These are phyloP conservation scores for Chondrosia reniformis DNA, from an alignment of 37 sponge, comb jelly and placozoan species.

Conservation along the genomic window DNA sequence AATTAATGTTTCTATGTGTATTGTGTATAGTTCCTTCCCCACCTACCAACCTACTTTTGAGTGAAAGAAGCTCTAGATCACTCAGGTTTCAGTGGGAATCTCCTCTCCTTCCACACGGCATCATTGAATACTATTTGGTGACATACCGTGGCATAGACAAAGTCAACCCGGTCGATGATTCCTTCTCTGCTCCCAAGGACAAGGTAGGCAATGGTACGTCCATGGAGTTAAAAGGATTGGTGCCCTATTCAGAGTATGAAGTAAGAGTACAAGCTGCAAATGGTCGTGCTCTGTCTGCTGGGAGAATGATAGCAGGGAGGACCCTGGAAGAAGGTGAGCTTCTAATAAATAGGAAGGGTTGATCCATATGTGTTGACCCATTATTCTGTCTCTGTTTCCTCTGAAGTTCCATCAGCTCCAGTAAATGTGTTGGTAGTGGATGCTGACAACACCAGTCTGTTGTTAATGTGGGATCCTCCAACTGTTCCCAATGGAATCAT, in stretches of 20 bases:
- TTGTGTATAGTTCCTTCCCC: neutral
- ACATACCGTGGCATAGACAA: neutral
- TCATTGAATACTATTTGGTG: neutral
- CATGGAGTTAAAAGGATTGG: neutral
- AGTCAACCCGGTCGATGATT: neutral
- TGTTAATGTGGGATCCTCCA: too few species aligned
- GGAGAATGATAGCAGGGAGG: neutral
- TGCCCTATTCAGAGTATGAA: neutral
- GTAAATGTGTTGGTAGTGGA: too few species aligned
- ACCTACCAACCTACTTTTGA: neutral
- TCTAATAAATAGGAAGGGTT: too few species aligned
- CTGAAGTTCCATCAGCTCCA: too few species aligned
- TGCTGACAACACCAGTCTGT: too few species aligned
- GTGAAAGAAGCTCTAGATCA: neutral
- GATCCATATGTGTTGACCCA: too few species aligned
- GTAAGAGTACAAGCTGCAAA: neutral
- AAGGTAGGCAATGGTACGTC: neutral
- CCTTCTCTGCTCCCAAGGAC: neutral
- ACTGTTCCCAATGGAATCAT: too few species aligned
- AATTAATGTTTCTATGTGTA: too few species aligned
- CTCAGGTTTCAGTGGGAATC: neutral
- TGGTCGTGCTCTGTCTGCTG: neutral
- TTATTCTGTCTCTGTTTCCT: too few species aligned
- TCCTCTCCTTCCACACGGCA: neutral
- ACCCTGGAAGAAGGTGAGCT: slow-evolving; percentile 8